Evolutionary conservation across 1,140 invertebrate genomes (phyloP), one percentile per base, ranked within the genome.

Genomic region (Hycleus phaleratus): DNA sequence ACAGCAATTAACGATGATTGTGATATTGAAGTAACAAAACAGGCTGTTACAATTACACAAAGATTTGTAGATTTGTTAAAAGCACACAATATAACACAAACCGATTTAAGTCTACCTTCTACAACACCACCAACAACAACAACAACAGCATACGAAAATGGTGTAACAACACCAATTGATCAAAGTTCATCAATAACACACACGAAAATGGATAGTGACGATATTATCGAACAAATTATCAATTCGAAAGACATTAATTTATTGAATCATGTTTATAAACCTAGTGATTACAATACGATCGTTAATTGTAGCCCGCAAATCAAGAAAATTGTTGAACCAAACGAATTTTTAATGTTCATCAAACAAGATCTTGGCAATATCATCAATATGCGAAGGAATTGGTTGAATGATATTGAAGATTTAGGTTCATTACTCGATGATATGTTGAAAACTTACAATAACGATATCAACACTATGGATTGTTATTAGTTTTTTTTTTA

Each of bases 1-100:
- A 74, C 77, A 43, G 79, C 84, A 2, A 63, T 89, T 40, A 75
- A 82, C 6, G 85, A 90, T 25, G 85, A 89, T 46, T 82, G 80
- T 55, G 85, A 90, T 69, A 74, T 85, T 1, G 82, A 85, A 64
- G 85, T 91, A 0, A 79, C 83, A 50, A 83, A 82, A 58, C 71
- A 74, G 9, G 77, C 85, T 0, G 76, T 83, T 0, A 60, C 64
- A 11, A 80, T 85, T 26, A 77, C 85, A 0, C 74, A 69, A 9
- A 74, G 79, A 50, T 65, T 90, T n/a, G 73, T 79, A 18, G 65
- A 72, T n/a, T 75, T 84, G 26, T 69, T 87, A 2, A 65, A 80
- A 1, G 78, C 76, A 43, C 82, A 86, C 62, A 81, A 85, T 60
- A 71, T 81, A 4, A 61, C 40, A 11, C 40, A 39, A 39, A 49